phyloP scores from a whole-genome alignment of 2,888 invertebrate genomes.

The Merodon equestris region DNA sequence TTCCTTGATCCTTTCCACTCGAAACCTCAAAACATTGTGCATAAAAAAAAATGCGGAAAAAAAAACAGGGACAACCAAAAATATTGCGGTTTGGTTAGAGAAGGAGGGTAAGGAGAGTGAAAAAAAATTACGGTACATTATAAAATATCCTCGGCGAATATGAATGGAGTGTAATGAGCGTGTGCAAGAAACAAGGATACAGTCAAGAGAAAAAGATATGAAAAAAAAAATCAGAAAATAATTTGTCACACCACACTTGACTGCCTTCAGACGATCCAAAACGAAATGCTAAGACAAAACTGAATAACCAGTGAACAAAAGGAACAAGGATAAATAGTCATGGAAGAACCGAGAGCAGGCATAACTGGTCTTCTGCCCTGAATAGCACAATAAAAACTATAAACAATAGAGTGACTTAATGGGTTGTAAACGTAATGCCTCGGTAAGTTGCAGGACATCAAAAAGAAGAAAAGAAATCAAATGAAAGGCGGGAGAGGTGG shows the following conservation, averaged over 20 bases:
- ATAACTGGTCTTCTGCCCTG: constrained; percentile 38
- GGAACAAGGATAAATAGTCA: too few relatives aligned
- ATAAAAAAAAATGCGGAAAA: background rate
- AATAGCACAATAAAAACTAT: constrained; percentile 64
- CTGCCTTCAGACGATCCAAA: constrained; percentile 43
- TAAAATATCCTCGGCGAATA: constrained; percentile 48
- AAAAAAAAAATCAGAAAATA: constrained; percentile 23
- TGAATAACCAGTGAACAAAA: too few relatives aligned
- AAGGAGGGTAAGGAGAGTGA: constrained; percentile 1
- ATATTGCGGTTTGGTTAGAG: constrained; percentile 27
- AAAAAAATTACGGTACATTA: constrained; percentile 36
- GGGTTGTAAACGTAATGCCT: constrained; percentile 62
- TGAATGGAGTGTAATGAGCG: constrained; percentile 50
- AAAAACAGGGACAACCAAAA: constrained; percentile 16
- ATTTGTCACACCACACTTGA: constrained; percentile 38
- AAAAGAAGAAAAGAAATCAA: constrained; percentile 22
- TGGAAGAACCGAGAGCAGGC: too few relatives aligned
- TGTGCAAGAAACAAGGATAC: constrained; percentile 26
- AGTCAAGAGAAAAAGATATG: background rate
- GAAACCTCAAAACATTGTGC: background rate
- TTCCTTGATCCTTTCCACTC: constrained; percentile 35
- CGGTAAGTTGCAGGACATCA: constrained; percentile 18
- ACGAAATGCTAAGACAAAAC: constrained; percentile 22
- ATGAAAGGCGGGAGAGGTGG: too few relatives aligned
- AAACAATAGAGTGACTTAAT: constrained; percentile 67